These are phyloP conservation scores for Galagoides demidoff DNA, from an alignment of 2,797 vertebrate genomes.

Conservation along the genomic window DNA sequence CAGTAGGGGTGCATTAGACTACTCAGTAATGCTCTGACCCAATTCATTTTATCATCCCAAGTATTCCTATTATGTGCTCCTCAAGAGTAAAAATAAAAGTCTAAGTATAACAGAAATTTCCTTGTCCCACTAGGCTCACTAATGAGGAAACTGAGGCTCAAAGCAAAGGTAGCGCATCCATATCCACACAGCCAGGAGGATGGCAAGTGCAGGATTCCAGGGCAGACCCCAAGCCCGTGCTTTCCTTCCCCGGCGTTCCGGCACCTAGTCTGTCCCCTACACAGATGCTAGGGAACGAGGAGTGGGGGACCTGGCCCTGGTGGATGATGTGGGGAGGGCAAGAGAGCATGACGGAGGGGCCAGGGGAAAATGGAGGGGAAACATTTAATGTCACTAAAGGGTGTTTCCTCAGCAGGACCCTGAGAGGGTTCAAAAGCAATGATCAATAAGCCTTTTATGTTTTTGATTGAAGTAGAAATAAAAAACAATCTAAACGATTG, in stretches of 20 bases:
- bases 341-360: background rate
- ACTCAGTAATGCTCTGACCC: background rate
- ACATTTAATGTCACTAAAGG: background rate
- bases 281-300: no score
- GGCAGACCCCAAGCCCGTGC: accelerated
- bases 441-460: background rate
- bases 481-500: background rate
- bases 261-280: no score
- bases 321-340: accelerated
- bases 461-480: background rate
- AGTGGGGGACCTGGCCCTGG: no score
- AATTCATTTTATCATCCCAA: background rate
- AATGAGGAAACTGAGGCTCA: background rate
- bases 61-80: background rate
- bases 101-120: background rate
- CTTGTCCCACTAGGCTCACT: background rate
- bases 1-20: background rate
- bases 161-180: no score
- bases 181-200: background rate
- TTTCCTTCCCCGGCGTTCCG: background rate
- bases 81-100: background rate
- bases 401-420: background rate
- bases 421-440: background rate
- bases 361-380: background rate
- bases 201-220: background rate